A percentile compares a stretch with the other conserved stretches of the same genome.
Conservation (phyloP, 2,797 vertebrate genomes). For the Cossypha heuglini region DNA sequence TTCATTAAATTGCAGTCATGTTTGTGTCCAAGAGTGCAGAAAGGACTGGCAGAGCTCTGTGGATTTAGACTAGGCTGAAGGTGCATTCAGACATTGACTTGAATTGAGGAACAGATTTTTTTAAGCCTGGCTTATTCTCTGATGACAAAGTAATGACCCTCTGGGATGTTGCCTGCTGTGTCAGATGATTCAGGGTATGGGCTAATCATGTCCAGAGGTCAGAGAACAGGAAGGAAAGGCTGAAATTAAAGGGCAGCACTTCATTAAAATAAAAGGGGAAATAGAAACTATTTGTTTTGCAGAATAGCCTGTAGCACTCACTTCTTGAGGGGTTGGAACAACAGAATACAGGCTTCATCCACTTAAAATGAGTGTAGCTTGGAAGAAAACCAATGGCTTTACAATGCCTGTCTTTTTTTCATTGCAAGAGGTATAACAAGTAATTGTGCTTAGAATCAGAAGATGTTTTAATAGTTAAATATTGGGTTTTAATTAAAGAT, state of each 20-base stretch:
- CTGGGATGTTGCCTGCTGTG: slow-evolving; percentile 5
- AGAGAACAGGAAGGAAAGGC: slow-evolving; percentile 15
- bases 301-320: neutral
- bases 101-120: neutral
- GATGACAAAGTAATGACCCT: neutral
- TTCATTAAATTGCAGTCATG: neutral
- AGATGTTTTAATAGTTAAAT: neutral
- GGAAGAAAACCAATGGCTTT: neutral
- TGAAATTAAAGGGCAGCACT: slow-evolving; percentile 30
- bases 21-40: slow-evolving; percentile 5
- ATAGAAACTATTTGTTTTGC: neutral
- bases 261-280: slow-evolving; percentile 17
- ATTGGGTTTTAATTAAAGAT: neutral
- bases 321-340: neutral
- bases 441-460: neutral
- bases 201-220: slow-evolving; percentile 4
- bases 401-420: neutral
- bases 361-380: neutral
- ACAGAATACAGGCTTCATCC: neutral
- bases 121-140: slow-evolving; percentile 19
- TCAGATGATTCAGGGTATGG: slow-evolving; percentile 17
- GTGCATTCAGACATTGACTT: neutral
- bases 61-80: neutral
- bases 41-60: neutral
- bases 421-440: neutral